Percentiles rank a stretch among this genome's conserved stretches.
phyloP scores from a whole-genome alignment of 64 coral and sea anemone species.

The Pocillopora damicornis region DNA sequence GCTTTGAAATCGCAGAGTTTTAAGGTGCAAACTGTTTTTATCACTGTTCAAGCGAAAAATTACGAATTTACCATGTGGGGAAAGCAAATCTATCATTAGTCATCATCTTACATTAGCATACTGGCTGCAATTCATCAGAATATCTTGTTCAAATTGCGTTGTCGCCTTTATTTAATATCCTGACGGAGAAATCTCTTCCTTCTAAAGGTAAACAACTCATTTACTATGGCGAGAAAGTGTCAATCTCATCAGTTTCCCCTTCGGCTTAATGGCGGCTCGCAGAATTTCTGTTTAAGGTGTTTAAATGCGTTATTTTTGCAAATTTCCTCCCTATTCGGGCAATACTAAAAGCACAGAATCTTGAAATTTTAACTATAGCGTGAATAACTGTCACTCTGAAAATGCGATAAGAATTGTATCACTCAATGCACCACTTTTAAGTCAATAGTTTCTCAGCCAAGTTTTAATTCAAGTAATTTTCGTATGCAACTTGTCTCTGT shows the following conservation, averaged over 20 bases:
- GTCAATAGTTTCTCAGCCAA: background rate
- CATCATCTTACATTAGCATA: background rate
- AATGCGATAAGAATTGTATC: background rate
- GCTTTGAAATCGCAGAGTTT: no score
- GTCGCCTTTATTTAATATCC: conserved; percentile 22
- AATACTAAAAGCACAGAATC: background rate
- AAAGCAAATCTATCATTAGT: background rate
- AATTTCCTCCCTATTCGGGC: background rate
- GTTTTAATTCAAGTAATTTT: background rate
- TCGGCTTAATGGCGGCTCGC: background rate
- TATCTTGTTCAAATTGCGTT: conserved; percentile 7
- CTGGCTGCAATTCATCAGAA: background rate
- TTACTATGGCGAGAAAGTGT: background rate
- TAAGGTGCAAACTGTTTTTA: background rate
- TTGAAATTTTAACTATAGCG: background rate
- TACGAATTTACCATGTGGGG: background rate
- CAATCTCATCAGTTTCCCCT: background rate
- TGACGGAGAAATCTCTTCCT: conserved; percentile 29
- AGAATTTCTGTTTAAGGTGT: background rate
- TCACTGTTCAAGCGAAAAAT: background rate
- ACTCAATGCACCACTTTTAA: background rate
- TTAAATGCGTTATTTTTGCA: background rate
- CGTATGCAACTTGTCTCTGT: background rate
- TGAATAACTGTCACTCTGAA: background rate
- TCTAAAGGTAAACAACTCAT: conserved; percentile 1